Base-by-base conservation (phyloP, 2,888 invertebrate species). In the Thumatha senex region DNA sequence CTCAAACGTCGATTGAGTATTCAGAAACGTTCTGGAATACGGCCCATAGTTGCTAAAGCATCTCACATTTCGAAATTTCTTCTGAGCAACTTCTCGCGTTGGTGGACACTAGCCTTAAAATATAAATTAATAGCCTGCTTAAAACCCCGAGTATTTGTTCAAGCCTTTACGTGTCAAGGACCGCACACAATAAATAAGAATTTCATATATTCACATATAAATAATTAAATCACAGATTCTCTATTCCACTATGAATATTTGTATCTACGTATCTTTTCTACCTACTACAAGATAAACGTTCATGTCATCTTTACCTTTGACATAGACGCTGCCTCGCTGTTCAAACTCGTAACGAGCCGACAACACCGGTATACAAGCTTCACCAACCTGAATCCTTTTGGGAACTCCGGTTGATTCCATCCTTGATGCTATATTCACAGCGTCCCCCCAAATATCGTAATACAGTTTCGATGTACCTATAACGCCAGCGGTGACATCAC, bases 391-490 rank as follows among this genome's bases (percentile, higher is more conserved):
- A 62, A 98, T 96, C 43, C 95, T 92, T 52, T 97, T 96, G 3
- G 95, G 93, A 9, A 98, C 95, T 0, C 99, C 99, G 0, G 98
- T 99, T 0, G 98, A 97, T 83, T 99, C 99, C 99, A 99, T 99
- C 47, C 99, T 93, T 7, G 97, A 97, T 0, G 99, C 98, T 51
- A 99, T 98, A 82, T 99, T 99, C 0, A 99, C 99, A 0, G 99
- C 98, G 82, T 99, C 99, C 0, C 99, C 99, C 99, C 99, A 99
- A 70, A 99, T 99, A 82, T 99, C 99, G 73, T 98, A 99, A 81
- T 98, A 97, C 54, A 99, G 90, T 78, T 99, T 99, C 1, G 97
- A 97, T 7, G 98, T 98, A 0, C 99, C 99, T 47, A 99, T 98
- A 2, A 99, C 96, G 1, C 98, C 98, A 0, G 99, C 98, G 0